Percentiles rank a stretch among this genome's conserved stretches.
Conservation (phyloP, 92 coral and sea anemone genomes). For the Pocillopora grandis region DNA sequence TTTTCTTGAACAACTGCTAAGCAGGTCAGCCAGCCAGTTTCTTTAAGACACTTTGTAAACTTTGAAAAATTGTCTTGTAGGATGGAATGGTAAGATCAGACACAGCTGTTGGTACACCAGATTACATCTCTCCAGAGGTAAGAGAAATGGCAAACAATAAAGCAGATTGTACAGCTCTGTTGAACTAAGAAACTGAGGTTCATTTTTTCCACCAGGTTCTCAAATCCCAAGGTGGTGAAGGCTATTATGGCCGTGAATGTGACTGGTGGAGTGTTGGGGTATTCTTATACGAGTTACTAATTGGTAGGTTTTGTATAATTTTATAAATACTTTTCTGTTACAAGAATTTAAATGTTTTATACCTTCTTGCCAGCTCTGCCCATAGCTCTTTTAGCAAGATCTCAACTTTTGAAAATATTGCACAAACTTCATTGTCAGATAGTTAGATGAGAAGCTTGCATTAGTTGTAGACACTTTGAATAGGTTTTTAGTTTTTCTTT, state of each 20-base stretch:
- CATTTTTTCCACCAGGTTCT: constrained; percentile 62
- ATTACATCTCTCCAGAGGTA: constrained; percentile 99
- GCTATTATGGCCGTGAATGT: constrained; percentile 97
- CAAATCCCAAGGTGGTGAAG: constrained; percentile 98
- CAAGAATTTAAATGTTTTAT: too few species aligned
- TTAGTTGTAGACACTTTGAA: not conserved
- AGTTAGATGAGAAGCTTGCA: too few species aligned
- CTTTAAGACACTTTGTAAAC: too few species aligned
- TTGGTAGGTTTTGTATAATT: constrained; percentile 62
- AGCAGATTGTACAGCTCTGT: not conserved
- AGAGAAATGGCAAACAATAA: not conserved
- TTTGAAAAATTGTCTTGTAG: constrained; percentile 38
- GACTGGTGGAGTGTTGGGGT: constrained; percentile 99
- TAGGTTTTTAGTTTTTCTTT: not conserved
- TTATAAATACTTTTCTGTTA: too few species aligned
- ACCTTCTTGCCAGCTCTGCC: too few species aligned
- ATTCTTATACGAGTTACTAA: constrained; percentile 92
- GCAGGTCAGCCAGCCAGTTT: too few species aligned
- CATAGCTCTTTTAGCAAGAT: too few species aligned
- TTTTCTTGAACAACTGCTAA: too few species aligned
- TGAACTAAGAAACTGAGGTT: not conserved
- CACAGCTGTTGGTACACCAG: constrained; percentile 99
- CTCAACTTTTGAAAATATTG: too few species aligned
- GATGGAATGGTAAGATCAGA: constrained; percentile 99
- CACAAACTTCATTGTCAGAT: too few species aligned